Evolutionary conservation across 2,888 invertebrate species (phyloP).

Genomic region (Hofmannophila pseudospretella): DNA sequence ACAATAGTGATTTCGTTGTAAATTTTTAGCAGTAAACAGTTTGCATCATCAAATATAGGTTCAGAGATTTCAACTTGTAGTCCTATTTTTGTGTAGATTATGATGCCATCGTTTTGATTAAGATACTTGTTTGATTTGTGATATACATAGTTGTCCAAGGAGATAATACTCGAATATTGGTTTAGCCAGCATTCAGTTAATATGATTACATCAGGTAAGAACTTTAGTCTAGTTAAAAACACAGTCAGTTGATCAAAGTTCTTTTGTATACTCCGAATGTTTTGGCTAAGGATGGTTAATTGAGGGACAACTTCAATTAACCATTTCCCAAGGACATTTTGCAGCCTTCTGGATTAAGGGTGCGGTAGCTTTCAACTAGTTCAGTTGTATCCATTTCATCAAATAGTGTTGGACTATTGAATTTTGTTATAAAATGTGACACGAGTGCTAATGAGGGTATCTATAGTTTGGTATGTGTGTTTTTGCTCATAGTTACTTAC

Average conservation of each 20-base stretch:
- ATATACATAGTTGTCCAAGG: neutral
- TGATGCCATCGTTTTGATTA: constrained; percentile 4
- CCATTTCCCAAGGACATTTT: too few relatives aligned
- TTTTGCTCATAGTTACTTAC: too few relatives aligned
- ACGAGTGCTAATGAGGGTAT: neutral
- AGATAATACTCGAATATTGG: too few relatives aligned
- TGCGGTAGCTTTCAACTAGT: neutral
- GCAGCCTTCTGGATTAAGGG: neutral
- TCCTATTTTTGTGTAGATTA: neutral
- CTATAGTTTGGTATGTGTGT: neutral
- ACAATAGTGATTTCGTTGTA: neutral
- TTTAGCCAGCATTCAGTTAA: neutral
- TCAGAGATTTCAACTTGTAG: neutral
- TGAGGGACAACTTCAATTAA: too few relatives aligned
- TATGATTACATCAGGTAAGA: neutral
- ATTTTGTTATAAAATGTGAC: neutral
- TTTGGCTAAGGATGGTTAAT: constrained; percentile 1
- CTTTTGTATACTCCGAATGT: neutral
- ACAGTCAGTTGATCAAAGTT: neutral
- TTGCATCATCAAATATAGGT: neutral
- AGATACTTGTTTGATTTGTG: neutral
- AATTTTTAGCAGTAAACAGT: neutral
- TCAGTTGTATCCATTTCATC: neutral
- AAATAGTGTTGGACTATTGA: neutral
- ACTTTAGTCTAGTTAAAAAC: neutral